Base-by-base conservation (phyloP, 2,888 invertebrate species). In the Invenusta paracnida region DNA sequence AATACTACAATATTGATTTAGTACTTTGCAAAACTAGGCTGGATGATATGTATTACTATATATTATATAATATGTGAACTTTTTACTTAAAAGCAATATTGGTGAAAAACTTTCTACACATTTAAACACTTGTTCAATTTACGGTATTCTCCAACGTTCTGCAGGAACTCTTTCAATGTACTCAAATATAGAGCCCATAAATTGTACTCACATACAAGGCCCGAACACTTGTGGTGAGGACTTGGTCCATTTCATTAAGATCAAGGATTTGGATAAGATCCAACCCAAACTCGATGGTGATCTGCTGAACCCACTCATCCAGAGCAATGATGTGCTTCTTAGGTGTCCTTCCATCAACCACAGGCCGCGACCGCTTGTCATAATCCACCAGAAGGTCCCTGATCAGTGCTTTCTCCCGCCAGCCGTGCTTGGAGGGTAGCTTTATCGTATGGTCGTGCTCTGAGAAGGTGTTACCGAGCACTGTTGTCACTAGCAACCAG, bases 181-280 rank as follows among this genome's bases (percentile, higher is more conserved):
- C n/a, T n/a, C n/a, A n/a, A n/a, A n/a, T n/a, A n/a, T n/a, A n/a
- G n/a, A n/a, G n/a, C n/a, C n/a, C n/a, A n/a, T n/a, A n/a, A n/a
- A n/a, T n/a, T n/a, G n/a, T n/a, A n/a, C 86, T 30, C 28, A 86
- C 86, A 87, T 87, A 86, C 1, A 86, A 81, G 0, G 86, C 81
- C 81, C 81, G 25, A 5, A 87, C 86, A 67, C 86, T 86, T 5
- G 86, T 87, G 2, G 86, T 86, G 27, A 86, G 66, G 23, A 86
- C 86, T 29, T 86, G 86, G 25, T 86, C 86, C 86, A 86, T 86
- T 30, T 86, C 86, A 66, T 86, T 86, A 13, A 86, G 30, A 30
- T 86, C 86, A 0, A 86, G 81, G 23, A 86, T 86, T 28, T 86
- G 86, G 30, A 87, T 31, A 1, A 86, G 73, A 13, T 81, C 29